phyloP scores from a whole-genome alignment of 2,797 vertebrate species.

The Pristis pectinata region DNA sequence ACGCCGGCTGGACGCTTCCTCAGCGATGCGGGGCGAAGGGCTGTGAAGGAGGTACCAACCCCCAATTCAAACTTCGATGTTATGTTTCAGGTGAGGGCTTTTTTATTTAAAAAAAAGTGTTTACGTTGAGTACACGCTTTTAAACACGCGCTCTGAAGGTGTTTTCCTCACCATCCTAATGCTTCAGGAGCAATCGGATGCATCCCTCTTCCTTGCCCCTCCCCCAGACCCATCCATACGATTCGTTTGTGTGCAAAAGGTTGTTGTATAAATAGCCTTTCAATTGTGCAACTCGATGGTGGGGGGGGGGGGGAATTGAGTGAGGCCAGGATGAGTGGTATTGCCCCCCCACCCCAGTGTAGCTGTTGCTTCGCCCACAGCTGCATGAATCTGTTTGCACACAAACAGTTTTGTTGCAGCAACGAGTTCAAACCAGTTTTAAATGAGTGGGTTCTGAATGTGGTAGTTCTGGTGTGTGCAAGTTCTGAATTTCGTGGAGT shows the following conservation, averaged over 20 bases:
- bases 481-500: not conserved
- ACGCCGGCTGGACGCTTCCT: not conserved
- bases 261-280: not conserved
- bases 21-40: not conserved
- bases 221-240: no score
- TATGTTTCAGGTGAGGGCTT: not conserved
- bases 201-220: not conserved
- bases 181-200: not conserved
- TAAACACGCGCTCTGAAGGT: not conserved
- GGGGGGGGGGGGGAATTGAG: not conserved
- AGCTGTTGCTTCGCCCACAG: not conserved
- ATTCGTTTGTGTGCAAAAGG: not conserved
- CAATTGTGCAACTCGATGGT: not conserved
- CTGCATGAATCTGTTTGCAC: not conserved
- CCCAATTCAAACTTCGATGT: not conserved
- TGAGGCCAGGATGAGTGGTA: not conserved
- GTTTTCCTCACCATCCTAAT: not conserved
- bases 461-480: not conserved
- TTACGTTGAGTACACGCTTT: not conserved
- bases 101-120: no score
- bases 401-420: not conserved
- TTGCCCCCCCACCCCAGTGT: not conserved
- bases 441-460: not conserved
- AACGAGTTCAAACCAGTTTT: conserved; percentile 7
- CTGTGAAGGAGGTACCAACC: not conserved